These are phyloP conservation scores for Drosophila mauritiana DNA, from an alignment of 1,140 invertebrate species.

Conservation along the genomic window DNA sequence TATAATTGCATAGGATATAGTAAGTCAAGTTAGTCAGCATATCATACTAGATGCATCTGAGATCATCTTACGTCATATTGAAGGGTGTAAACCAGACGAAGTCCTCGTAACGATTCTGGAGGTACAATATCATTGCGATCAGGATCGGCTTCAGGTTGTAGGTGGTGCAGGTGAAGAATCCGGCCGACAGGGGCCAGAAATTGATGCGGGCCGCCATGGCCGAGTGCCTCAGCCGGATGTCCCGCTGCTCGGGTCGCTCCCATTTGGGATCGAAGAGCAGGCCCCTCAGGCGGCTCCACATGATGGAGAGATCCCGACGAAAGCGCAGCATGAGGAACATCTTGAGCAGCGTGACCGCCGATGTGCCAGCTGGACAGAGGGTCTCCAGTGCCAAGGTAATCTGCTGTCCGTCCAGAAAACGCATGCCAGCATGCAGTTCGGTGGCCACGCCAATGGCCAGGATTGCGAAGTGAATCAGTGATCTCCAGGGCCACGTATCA, in stretches of 20 bases:
- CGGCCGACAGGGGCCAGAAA: constrained; percentile 67
- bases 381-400: constrained; percentile 65
- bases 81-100: constrained; percentile 57
- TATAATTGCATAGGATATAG: background rate
- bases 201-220: constrained; percentile 60
- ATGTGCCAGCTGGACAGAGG: constrained; percentile 71
- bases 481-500: background rate
- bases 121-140: constrained; percentile 39
- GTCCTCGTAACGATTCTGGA: constrained; percentile 17
- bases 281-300: constrained; percentile 17
- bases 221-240: constrained; percentile 30
- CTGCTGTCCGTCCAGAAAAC: constrained; percentile 10
- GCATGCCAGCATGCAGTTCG: constrained; percentile 62
- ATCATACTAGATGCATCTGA: no score
- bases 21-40: no score
- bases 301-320: constrained; percentile 45
- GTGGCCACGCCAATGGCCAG: constrained; percentile 67
- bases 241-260: constrained; percentile 9
- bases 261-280: constrained; percentile 17
- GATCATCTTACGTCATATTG: constrained; percentile 72
- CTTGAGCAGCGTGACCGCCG: constrained; percentile 71
- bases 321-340: constrained; percentile 63
- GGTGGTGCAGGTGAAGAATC: constrained; percentile 56
- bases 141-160: constrained; percentile 72
- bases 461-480: constrained; percentile 49